Percentiles rank a stretch among this genome's conserved stretches.
These are phyloP conservation scores for Macroramphosus scolopax DNA, from an alignment of 2,797 vertebrate species.

Conservation along the genomic window DNA sequence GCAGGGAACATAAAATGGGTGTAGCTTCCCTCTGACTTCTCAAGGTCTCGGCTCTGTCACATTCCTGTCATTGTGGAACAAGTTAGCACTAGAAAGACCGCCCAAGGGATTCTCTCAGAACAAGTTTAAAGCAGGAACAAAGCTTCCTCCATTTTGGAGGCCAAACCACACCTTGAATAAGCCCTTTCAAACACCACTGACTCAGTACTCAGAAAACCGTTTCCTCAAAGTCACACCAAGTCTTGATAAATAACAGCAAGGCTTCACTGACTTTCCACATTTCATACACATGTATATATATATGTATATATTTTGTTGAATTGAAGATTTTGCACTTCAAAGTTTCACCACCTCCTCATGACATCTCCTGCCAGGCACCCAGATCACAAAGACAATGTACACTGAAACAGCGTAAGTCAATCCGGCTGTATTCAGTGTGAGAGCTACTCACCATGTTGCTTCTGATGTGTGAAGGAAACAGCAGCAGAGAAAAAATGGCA, in stretches of 20 bases:
- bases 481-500: conserved; percentile 53
- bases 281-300: too few species aligned
- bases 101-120: conserved; percentile 48
- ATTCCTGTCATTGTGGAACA: conserved; percentile 74
- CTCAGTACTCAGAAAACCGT: too few species aligned
- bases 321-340: conserved; percentile 1
- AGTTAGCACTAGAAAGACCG: conserved; percentile 66
- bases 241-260: too few species aligned
- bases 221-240: background rate
- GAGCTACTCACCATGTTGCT: conserved; percentile 70
- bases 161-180: conserved; percentile 61
- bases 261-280: too few species aligned
- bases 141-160: conserved; percentile 63
- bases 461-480: conserved; percentile 41
- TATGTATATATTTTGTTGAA: too few species aligned
- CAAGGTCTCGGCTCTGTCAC: conserved; percentile 46
- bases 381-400: background rate
- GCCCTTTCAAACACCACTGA: background rate
- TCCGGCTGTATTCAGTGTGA: background rate
- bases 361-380: too few species aligned
- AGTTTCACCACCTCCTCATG: conserved; percentile 1
- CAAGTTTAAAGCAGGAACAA: conserved; percentile 56
- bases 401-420: background rate
- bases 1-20: conserved; percentile 1
- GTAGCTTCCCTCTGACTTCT: conserved; percentile 16